Evolutionary conservation across 92 coral and sea anemone genomes (phyloP).

Genomic region (Zoanthus solanderi): DNA sequence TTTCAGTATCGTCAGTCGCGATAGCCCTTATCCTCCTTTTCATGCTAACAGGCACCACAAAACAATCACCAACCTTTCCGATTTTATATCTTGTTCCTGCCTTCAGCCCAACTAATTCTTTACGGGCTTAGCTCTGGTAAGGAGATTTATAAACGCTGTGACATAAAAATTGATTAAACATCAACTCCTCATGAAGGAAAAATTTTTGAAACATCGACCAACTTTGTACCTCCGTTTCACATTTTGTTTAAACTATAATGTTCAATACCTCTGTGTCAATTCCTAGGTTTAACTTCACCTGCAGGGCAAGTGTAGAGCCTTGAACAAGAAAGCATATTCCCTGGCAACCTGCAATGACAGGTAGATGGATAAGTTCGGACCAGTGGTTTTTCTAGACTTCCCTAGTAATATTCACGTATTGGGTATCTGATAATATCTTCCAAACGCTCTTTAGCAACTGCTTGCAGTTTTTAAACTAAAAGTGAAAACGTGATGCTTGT

Average conservation of each 20-base stretch:
- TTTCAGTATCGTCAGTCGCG: too few relatives aligned
- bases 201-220: neutral
- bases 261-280: neutral
- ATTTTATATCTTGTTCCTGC: neutral
- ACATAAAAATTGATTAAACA: neutral
- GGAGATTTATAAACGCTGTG: neutral
- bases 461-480: too few relatives aligned
- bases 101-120: neutral
- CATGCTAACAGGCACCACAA: neutral
- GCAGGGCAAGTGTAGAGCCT: constrained; percentile 39
- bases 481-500: too few relatives aligned
- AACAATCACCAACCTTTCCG: neutral
- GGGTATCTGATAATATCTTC: too few relatives aligned
- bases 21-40: neutral
- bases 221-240: neutral
- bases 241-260: neutral
- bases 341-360: constrained; percentile 20
- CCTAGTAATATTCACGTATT: too few relatives aligned
- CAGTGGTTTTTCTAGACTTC: too few relatives aligned
- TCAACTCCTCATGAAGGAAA: neutral
- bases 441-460: too few relatives aligned
- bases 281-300: neutral
- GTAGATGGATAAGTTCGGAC: neutral
- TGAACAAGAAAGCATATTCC: constrained; percentile 36
- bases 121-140: neutral